Base-by-base conservation (phyloP, 2,888 invertebrate genomes). In the Synanthedon myopaeformis region DNA sequence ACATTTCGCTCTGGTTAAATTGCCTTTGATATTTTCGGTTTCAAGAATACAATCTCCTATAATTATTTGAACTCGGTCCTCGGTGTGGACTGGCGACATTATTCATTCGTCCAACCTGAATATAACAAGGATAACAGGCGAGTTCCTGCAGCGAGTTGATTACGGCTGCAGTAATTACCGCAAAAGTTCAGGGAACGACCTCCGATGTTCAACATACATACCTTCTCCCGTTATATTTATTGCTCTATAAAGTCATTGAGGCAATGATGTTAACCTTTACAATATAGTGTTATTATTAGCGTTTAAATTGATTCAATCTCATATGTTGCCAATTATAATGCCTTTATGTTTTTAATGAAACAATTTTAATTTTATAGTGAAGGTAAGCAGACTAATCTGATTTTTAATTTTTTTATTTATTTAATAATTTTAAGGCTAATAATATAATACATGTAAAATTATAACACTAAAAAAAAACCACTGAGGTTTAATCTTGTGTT, bases 171-270 rank as follows among this genome's bases (percentile, higher is more conserved):
- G 56, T 59, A 63, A 66, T 63, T 64, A 64, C 59, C 57, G 56
- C 55, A 54, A 60, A 61, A 61, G 60, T 59, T 60, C 60, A 59
- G 57, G 64, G 57, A 55, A 52, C 59, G 61, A 61, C 66, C 65
- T 65, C 60, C 57, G 55, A 52, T 55, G 53, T 56, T 53, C 57
- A 59, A 45, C 45, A 45, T 45, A 45, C 45, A 35, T 10, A 35
- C 45, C 14, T 45, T 13, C 45, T 45, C 13, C 45, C 45, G 13
- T 14, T 45, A 45, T 45, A 45, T 45, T 45, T 45, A 45, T 45
- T 45, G 14, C 45, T 45, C 14, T 45, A 45, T 45, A 45, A 45
- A 45, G 45, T 45, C 45, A 13, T 45, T 13, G 14, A 45, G 45
- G 45, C 45, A 45, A 45, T 45, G 45, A n/a, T 13, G 45, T 13